Base-by-base conservation (phyloP, 2,888 invertebrate species). In the Apodemia duryi region DNA sequence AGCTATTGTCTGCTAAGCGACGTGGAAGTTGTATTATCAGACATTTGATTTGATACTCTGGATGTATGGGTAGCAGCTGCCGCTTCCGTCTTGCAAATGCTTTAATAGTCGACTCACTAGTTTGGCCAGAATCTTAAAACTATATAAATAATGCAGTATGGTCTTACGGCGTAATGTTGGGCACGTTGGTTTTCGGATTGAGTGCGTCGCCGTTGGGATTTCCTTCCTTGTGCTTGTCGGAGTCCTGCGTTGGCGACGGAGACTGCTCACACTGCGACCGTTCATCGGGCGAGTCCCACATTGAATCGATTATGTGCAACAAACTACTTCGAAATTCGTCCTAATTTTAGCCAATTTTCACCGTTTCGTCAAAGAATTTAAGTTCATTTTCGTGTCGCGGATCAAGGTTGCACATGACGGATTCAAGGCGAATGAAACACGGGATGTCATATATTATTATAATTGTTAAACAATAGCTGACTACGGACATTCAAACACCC, bases 121-220 rank as follows among this genome's bases (percentile, higher is more conserved):
- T 41, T 10, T 41, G 46, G 2, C 46, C 4, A 1, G 46, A 13
- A 13, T 4, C 13, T 49, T 49, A 49, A 49, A 49, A 6, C 6
- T 49, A 43, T 6, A 49, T n/a, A 49, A 49, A 6, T 1, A 49
- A 49, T 46, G 1, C n/a, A 62, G 6, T 28, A 41, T 32, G 13
- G 51, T 74, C 94, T 93, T 84, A 95, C 95, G 95, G 95, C 71
- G 94, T 94, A 72, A 94, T 92, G 73, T 91, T 92, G 68, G 91
- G 85, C 73, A 91, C 77, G 76, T 88, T 86, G 74, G 93, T 92
- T 73, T 93, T 93, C 63, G 91, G 84, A 74, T 92, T 93, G 81
- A 81, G 75, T 62, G 82, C 85, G 75, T 89, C 80, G 75, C 93
- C 79, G 82, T 85, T 87, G 77, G 82, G 74, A 75, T 79, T 81